These are phyloP conservation scores for Actenoides lindsayi DNA, from an alignment of 2,113 vertebrate genomes.

Conservation along the genomic window DNA sequence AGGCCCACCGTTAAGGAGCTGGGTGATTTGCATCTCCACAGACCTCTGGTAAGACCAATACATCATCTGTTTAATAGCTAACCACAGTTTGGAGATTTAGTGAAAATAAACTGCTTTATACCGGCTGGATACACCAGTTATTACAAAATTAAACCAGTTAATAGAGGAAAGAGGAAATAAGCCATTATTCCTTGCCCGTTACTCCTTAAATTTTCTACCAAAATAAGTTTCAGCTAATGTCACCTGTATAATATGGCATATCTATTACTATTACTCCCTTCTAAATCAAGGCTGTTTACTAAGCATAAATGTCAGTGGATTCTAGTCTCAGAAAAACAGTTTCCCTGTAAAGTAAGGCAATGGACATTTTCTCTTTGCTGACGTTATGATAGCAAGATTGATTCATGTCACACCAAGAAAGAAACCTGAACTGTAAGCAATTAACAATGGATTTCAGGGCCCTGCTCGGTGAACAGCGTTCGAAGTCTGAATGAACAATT, in stretches of 20 bases:
- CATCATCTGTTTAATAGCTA: neutral
- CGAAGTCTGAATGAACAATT: conserved; percentile 21
- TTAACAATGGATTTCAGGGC: conserved; percentile 1
- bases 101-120: neutral
- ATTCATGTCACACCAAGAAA: neutral
- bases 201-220: neutral
- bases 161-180: neutral
- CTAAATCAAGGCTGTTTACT: conserved; percentile 26
- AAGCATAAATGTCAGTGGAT: conserved; percentile 15
- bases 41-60: neutral
- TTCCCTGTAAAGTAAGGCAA: neutral
- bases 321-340: conserved; percentile 4
- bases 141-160: neutral
- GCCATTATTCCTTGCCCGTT: neutral
- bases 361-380: conserved; percentile 10
- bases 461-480: neutral
- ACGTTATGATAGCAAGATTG: neutral
- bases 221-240: neutral
- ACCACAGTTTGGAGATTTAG: neutral
- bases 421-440: neutral
- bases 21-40: neutral
- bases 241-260: neutral
- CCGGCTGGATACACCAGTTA: neutral
- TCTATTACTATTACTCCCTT: neutral
- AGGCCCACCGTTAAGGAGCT: neutral